These are phyloP conservation scores for Macrochelys suwanniensis DNA, from an alignment of 2,797 vertebrate species.

Conservation along the genomic window DNA sequence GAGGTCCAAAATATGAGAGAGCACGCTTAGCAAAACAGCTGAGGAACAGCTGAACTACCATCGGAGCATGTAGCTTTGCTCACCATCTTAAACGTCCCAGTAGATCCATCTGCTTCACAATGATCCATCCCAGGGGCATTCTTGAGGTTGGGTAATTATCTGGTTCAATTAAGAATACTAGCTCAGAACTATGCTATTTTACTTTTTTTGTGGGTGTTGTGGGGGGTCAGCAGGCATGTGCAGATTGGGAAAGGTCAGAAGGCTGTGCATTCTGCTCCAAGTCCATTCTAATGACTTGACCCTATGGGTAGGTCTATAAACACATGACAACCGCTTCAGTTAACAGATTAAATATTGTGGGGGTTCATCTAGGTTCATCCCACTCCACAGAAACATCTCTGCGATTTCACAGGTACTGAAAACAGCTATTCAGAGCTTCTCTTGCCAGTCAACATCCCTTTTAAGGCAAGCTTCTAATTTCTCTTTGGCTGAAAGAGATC, in stretches of 20 bases:
- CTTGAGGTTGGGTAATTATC: background rate
- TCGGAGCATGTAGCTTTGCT: background rate
- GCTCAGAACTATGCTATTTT: background rate
- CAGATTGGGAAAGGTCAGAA: background rate
- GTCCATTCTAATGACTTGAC: background rate
- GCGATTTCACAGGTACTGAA: rapidly evolving
- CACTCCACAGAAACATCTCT: background rate
- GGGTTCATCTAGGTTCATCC: background rate
- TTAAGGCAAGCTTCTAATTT: background rate
- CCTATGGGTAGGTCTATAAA: background rate
- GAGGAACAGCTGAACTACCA: constrained; percentile 63
- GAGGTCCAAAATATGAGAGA: constrained; percentile 30
- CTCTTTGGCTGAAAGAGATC: background rate
- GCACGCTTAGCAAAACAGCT: constrained; percentile 60
- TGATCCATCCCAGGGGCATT: background rate
- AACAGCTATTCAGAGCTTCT: background rate
- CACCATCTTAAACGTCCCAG: background rate
- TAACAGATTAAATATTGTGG: background rate
- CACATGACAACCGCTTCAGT: rapidly evolving
- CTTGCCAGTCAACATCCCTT: background rate
- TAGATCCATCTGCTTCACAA: rapidly evolving
- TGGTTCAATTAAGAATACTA: background rate
- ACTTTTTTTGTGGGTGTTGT: background rate
- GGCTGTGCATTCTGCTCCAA: background rate
- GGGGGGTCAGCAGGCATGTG: background rate